These are phyloP conservation scores for Phortica variegata DNA, from an alignment of 1,140 invertebrate species.

Conservation along the genomic window DNA sequence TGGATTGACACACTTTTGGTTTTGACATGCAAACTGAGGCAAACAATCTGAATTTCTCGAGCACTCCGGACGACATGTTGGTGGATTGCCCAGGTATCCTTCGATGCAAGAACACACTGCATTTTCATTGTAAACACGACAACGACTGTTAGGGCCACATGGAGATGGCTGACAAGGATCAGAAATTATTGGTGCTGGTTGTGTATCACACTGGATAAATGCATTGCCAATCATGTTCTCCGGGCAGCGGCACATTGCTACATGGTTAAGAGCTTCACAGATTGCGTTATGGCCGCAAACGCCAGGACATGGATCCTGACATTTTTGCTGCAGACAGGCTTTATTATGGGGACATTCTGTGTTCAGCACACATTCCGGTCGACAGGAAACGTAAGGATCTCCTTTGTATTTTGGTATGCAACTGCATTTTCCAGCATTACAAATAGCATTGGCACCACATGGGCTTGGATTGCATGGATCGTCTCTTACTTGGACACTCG, in stretches of 20 bases:
- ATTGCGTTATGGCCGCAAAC: constrained; percentile 68
- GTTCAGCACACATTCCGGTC: constrained; percentile 42
- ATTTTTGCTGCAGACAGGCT: constrained; percentile 67
- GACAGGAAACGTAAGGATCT: constrained; percentile 48
- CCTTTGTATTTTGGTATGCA: constrained; percentile 65
- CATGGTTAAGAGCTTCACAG: constrained; percentile 68
- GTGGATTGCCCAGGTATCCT: constrained; percentile 67
- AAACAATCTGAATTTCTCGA: constrained; percentile 79
- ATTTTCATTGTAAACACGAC: constrained; percentile 59
- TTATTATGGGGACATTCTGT: constrained; percentile 62
- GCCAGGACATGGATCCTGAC: constrained; percentile 67
- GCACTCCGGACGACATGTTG: constrained; percentile 80
- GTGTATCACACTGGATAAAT: constrained; percentile 42
- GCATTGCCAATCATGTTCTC: constrained; percentile 57
- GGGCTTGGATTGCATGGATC: constrained; percentile 69
- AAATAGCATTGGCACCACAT: constrained; percentile 68
- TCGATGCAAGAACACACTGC: constrained; percentile 66
- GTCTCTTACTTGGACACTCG: constrained; percentile 41
- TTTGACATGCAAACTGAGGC: constrained; percentile 74
- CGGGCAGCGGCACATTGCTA: constrained; percentile 67
- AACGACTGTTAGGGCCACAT: constrained; percentile 63
- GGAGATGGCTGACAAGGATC: constrained; percentile 64
- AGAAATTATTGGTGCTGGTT: constrained; percentile 60
- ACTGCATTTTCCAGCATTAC: constrained; percentile 63
- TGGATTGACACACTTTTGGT: constrained; percentile 71